Evolutionary conservation across 2,888 invertebrate species (phyloP).

Genomic region (Callyntrura sp.): DNA sequence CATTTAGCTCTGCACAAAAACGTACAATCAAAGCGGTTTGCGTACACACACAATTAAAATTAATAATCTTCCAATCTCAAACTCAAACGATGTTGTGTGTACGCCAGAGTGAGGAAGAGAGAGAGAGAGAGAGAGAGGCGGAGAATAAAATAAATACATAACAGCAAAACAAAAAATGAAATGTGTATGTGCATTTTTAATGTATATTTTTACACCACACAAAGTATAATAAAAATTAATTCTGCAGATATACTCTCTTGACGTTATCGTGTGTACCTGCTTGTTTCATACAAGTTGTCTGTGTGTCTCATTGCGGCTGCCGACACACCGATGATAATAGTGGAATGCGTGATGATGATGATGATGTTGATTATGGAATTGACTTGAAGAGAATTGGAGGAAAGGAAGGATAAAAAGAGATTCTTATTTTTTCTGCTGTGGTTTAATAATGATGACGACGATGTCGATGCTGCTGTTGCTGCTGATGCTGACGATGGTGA

Average conservation of each 20-base stretch:
- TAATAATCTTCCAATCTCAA: slow-evolving; percentile 15
- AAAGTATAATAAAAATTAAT: slow-evolving; percentile 2
- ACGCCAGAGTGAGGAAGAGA: background rate
- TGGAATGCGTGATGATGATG: background rate
- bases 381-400: background rate
- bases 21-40: too few relatives aligned
- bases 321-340: slow-evolving; percentile 10
- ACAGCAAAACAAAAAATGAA: slow-evolving; percentile 23
- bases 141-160: too few relatives aligned
- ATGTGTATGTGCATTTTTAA: slow-evolving; percentile 27
- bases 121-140: slow-evolving; percentile 6
- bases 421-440: too few relatives aligned
- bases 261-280: background rate
- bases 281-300: too few relatives aligned
- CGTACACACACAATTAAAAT: slow-evolving; percentile 35
- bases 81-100: too few relatives aligned
- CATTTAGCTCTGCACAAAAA: too few relatives aligned
- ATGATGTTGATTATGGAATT: background rate
- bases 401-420: slow-evolving; percentile 32
- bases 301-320: background rate
- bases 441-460: slow-evolving; percentile 31
- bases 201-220: background rate
- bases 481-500: slow-evolving; percentile 9
- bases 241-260: background rate
- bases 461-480: too few relatives aligned